A percentile compares a stretch with the other conserved stretches of the same genome.
These are phyloP conservation scores for Elachura formosa DNA, from an alignment of 2,113 vertebrate genomes.

Conservation along the genomic window DNA sequence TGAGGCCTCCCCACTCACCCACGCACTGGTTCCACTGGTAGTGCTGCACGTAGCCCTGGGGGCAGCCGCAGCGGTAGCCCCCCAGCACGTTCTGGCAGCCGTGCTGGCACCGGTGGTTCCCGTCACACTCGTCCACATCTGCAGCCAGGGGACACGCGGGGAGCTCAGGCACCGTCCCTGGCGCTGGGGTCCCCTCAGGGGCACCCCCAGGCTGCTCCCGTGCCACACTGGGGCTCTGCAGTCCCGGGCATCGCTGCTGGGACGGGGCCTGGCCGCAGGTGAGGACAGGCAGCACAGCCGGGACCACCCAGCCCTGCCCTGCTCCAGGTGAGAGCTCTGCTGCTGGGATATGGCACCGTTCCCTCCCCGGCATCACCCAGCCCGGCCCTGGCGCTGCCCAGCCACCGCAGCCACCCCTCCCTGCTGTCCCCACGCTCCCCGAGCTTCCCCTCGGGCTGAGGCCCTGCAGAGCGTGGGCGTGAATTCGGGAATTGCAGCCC, in stretches of 20 bases:
- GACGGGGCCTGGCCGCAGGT: too few species aligned
- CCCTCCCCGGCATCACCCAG: too few species aligned
- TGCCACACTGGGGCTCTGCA: neutral
- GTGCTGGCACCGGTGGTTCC: constrained; percentile 87
- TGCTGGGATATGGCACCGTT: too few species aligned
- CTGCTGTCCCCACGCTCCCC: accelerated
- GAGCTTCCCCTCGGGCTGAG: neutral
- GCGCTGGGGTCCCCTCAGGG: too few species aligned
- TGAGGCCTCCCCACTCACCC: constrained; percentile 70
- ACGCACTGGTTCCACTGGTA: constrained; percentile 98
- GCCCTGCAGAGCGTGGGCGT: neutral
- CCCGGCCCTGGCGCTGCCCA: neutral
- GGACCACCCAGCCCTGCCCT: too few species aligned
- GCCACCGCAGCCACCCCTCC: too few species aligned
- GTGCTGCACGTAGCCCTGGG: constrained; percentile 91
- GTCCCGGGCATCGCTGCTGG: neutral
- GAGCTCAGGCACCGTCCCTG: neutral
- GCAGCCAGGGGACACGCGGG: neutral
- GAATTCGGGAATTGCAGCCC: neutral
- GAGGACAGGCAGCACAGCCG: too few species aligned
- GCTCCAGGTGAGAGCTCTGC: too few species aligned
- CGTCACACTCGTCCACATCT: constrained; percentile 90
- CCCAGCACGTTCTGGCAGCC: constrained; percentile 94
- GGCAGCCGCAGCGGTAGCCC: constrained; percentile 88
- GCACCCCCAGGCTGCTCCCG: neutral